Base-by-base conservation (phyloP, 2,888 invertebrate species). In the Deladenus siricidicola region DNA sequence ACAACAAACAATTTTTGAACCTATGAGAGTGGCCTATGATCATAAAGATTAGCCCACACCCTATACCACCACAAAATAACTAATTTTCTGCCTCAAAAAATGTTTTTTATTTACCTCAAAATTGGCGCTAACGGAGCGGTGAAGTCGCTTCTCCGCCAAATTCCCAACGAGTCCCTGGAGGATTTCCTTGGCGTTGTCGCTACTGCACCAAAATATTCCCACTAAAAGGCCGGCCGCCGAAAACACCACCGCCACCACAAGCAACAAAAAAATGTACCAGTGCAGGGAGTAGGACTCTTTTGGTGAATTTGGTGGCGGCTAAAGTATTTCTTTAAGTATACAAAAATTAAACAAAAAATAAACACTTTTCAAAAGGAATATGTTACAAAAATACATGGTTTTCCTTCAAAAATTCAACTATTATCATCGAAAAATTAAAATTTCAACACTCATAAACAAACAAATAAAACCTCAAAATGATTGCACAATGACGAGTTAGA, bases 401-500 rank as follows among this genome's bases (percentile, higher is more conserved):
- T 17, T 8, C 42, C 14, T 53, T 8, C n/a, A n/a, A n/a, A n/a
- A n/a, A n/a, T n/a, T n/a, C n/a, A n/a, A n/a, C n/a, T n/a, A n/a
- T n/a, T n/a, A n/a, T n/a, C n/a, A n/a, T n/a, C n/a, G n/a, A n/a
- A n/a, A n/a, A n/a, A n/a, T n/a, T n/a, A n/a, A n/a, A n/a, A n/a
- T n/a, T n/a, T n/a, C n/a, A n/a, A n/a, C n/a, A n/a, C n/a, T n/a
- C 3, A 53, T 8, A 29, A 28, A 8, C 24, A n/a, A 14, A 39
- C 21, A 23, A 50, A 42, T 49, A 4, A 19, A 39, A 63, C 62
- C 63, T 62, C 56, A n/a, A 30, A 39, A 56, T 67, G 63, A 54
- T 71, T 69, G 56, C 69, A 69, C 24, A 68, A 62, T 10, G 66
- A 59, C 2, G 44, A 42, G 52, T 62, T 55, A 17, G 54, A 42